Evolutionary conservation across 2,888 invertebrate species (phyloP).

Genomic region (Netelia inedita): DNA sequence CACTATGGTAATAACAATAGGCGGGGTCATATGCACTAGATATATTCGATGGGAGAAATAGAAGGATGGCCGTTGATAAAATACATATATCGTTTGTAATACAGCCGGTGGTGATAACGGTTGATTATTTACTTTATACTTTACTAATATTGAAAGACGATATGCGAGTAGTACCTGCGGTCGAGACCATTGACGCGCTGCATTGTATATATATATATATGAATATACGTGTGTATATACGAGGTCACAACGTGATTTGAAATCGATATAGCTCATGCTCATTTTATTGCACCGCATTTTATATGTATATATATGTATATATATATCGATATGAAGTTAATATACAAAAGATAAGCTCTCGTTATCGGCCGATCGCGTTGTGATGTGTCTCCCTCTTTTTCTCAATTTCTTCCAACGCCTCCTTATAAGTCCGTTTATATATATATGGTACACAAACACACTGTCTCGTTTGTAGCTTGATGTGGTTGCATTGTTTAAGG

Average conservation of each 20-base stretch:
- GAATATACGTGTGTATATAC: background rate
- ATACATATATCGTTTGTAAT: no score
- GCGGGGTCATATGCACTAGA: no score
- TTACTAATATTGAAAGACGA: no score
- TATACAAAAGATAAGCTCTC: slow-evolving; percentile 43
- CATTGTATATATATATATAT: slow-evolving; percentile 1
- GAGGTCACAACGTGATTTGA: slow-evolving; percentile 39
- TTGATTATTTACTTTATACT: no score
- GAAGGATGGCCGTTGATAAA: no score
- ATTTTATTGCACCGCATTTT: slow-evolving; percentile 20
- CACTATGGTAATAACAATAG: no score
- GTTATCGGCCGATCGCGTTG: slow-evolving; percentile 62
- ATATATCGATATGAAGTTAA: background rate
- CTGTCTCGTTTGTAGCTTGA: slow-evolving; percentile 27
- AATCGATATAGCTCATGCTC: slow-evolving; percentile 53
- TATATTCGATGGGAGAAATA: no score
- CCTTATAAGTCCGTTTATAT: background rate
- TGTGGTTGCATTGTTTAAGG: slow-evolving; percentile 66
- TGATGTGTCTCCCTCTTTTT: slow-evolving; percentile 20
- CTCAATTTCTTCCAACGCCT: no score
- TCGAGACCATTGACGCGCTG: background rate
- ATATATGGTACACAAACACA: background rate
- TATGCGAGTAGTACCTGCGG: no score
- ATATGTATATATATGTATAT: slow-evolving; percentile 33
- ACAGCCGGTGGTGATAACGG: no score